phyloP scores from a whole-genome alignment of 2,113 vertebrate genomes.

The Sprattus sprattus region DNA sequence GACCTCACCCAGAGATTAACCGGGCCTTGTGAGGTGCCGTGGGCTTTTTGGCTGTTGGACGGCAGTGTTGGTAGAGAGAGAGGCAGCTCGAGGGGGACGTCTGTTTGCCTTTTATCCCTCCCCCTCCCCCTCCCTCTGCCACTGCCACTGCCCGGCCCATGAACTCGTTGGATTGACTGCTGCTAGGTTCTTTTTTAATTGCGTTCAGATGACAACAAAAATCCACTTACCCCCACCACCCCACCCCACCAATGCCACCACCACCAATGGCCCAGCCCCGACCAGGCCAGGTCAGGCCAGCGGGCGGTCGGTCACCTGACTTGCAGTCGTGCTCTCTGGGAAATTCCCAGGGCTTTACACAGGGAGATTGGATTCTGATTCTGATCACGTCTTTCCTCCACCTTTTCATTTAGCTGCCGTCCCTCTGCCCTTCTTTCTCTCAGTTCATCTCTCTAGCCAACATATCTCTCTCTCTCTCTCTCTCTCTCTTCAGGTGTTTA shows the following conservation, averaged over 20 bases:
- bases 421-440: neutral
- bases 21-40: no score
- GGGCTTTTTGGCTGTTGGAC: neutral
- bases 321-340: neutral
- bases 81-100: neutral
- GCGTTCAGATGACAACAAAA: neutral
- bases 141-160: neutral
- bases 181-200: neutral
- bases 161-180: neutral
- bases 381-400: neutral
- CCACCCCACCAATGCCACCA: neutral
- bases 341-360: constrained; percentile 11
- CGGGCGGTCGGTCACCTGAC: constrained; percentile 16
- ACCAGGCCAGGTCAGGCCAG: neutral
- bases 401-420: neutral
- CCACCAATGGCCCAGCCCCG: neutral
- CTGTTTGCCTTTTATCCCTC: neutral
- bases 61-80: neutral
- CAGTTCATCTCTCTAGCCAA: neutral
- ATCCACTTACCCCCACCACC: neutral
- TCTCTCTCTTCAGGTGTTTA: neutral
- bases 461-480: neutral
- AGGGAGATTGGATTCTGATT: neutral
- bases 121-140: neutral
- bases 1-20: neutral